Evolutionary conservation across 2,797 vertebrate species (phyloP).

Genomic region (Pseudopleuronectes americanus): DNA sequence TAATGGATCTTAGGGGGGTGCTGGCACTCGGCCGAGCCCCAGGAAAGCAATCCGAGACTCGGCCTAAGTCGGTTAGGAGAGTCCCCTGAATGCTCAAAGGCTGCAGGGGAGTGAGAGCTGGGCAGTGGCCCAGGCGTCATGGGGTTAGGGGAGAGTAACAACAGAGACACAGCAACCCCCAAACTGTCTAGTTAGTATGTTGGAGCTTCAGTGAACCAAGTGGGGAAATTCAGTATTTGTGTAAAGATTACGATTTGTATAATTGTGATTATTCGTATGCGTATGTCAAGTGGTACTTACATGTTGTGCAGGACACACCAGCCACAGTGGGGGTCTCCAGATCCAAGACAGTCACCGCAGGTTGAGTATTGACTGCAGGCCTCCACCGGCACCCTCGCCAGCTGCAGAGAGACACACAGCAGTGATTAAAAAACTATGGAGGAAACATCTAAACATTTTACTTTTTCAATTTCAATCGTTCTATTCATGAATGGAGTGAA

Average conservation of each 20-base stretch:
- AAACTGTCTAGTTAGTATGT: conserved; percentile 26
- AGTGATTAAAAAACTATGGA: conserved; percentile 7
- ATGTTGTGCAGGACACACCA: conserved; percentile 98
- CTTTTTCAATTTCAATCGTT: background rate
- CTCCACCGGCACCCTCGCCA: conserved; percentile 95
- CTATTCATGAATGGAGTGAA: background rate
- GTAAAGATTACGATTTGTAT: background rate
- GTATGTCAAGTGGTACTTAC: conserved; percentile 84
- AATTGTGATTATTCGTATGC: background rate
- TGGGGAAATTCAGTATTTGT: conserved; percentile 7
- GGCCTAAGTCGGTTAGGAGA: conserved; percentile 34
- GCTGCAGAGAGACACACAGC: conserved; percentile 74
- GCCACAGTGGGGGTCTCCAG: conserved; percentile 96
- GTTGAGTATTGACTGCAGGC: conserved; percentile 91
- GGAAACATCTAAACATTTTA: background rate
- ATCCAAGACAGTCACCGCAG: conserved; percentile 92
- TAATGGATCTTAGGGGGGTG: conserved; percentile 80
- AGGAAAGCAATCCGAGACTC: conserved; percentile 72
- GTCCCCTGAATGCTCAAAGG: conserved; percentile 53
- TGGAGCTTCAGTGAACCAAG: conserved; percentile 6
- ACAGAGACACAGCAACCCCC: conserved; percentile 34
- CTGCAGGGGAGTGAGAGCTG: conserved; percentile 44
- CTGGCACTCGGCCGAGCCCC: conserved; percentile 73
- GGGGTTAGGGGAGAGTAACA: conserved; percentile 43
- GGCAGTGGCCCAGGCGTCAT: conserved; percentile 60